Percentiles rank a stretch among this genome's conserved stretches.
Evolutionary conservation across 2,113 vertebrate genomes (phyloP).

Genomic region (Dromaius novaehollandiae): DNA sequence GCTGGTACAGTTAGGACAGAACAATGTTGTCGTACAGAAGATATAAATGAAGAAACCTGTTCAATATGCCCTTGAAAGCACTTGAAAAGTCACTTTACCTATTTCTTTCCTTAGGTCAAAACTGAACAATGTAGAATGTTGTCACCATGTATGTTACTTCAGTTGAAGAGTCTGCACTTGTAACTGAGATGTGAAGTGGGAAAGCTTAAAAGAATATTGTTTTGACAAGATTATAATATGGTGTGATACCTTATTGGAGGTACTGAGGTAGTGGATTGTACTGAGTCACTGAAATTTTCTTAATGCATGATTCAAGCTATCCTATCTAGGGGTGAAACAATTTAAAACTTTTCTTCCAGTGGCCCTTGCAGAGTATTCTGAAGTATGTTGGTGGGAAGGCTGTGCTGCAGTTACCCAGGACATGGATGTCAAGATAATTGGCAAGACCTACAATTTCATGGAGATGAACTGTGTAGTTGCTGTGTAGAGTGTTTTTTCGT

Average conservation of each 20-base stretch:
- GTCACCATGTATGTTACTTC: not conserved
- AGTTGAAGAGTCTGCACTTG: not conserved
- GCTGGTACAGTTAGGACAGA: not conserved
- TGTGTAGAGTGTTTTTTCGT: not conserved
- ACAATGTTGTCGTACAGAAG: not conserved
- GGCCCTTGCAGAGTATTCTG: not conserved
- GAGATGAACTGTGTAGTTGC: not conserved
- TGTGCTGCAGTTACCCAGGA: not conserved
- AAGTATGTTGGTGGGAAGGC: not conserved
- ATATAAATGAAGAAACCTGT: not conserved
- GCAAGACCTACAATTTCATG: not conserved
- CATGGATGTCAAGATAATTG: not conserved
- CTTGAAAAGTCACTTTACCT: not conserved
- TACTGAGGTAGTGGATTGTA: not conserved
- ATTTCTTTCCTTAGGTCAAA: slow-evolving; percentile 13
- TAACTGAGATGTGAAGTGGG: not conserved
- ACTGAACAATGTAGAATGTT: not conserved
- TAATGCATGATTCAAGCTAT: not conserved
- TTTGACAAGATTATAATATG: not conserved
- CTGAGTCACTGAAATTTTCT: not conserved
- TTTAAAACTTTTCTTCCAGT: not conserved
- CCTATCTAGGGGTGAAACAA: not conserved
- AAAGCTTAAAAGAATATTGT: not conserved
- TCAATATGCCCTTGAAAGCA: not conserved
- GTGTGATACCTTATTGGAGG: not conserved